Conservation (phyloP, 2,113 vertebrate species). For the Plestiodon gilberti region DNA sequence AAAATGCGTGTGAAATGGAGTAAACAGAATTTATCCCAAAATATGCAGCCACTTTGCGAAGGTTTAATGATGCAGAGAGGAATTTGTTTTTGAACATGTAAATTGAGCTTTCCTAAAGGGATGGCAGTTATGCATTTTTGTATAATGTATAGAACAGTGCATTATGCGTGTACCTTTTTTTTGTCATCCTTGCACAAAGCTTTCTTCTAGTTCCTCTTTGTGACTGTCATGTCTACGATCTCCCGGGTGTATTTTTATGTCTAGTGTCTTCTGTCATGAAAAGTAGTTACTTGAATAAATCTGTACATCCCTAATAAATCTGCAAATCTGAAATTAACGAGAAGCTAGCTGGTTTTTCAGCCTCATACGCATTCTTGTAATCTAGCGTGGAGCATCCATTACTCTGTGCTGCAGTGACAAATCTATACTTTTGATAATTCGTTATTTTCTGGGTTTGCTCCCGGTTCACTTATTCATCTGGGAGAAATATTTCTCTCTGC, state of each 20-base stretch:
- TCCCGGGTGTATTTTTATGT: background rate
- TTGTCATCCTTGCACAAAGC: background rate
- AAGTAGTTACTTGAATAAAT: constrained; percentile 21
- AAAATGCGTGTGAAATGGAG: background rate
- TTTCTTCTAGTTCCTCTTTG: background rate
- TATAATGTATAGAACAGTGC: background rate
- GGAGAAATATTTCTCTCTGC: background rate
- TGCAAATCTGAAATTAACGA: constrained; percentile 4
- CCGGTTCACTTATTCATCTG: background rate
- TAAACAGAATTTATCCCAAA: background rate
- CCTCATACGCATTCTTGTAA: background rate
- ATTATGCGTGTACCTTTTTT: background rate
- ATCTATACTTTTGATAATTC: background rate
- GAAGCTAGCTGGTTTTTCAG: background rate
- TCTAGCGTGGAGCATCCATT: background rate
- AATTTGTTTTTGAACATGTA: background rate
- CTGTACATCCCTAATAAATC: background rate
- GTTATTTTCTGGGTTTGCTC: background rate
- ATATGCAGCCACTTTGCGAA: background rate
- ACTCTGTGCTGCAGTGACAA: background rate
- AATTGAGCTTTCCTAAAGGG: background rate
- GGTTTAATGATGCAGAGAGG: background rate
- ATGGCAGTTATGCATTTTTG: background rate
- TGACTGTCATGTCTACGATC: constrained; percentile 2
- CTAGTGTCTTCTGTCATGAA: background rate